Conservation (phyloP, 2,113 vertebrate species). For the Percina caprodes region DNA sequence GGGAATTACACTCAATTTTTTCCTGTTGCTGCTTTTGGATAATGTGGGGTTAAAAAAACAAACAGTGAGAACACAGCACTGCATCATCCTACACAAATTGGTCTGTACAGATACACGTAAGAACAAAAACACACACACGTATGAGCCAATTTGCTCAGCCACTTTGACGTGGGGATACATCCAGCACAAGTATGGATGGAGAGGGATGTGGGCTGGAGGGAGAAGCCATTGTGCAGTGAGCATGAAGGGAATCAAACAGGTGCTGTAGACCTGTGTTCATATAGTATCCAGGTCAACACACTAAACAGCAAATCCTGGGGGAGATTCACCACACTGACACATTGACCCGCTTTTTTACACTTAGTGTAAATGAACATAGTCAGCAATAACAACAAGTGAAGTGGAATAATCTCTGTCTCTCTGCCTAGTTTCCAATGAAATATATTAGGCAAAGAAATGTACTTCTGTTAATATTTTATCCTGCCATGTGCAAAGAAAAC, state of each 20-base stretch:
- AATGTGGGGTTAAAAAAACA: neutral
- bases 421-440: slow-evolving; percentile 25
- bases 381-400: slow-evolving; percentile 53
- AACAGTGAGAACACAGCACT: slow-evolving; percentile 16
- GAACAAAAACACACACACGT: slow-evolving; percentile 8
- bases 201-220: slow-evolving; percentile 10
- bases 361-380: slow-evolving; percentile 71
- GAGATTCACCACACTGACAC: slow-evolving; percentile 68
- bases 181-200: slow-evolving; percentile 6
- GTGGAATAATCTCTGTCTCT: slow-evolving; percentile 51
- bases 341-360: slow-evolving; percentile 76
- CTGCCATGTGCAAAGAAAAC: slow-evolving; percentile 7
- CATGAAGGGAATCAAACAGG: slow-evolving; percentile 75
- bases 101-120: slow-evolving; percentile 39
- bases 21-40: slow-evolving; percentile 3
- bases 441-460: neutral
- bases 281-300: slow-evolving; percentile 73
- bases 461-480: slow-evolving; percentile 3
- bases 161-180: slow-evolving; percentile 49
- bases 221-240: slow-evolving; percentile 31
- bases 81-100: slow-evolving; percentile 52
- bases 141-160: slow-evolving; percentile 12
- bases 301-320: slow-evolving; percentile 53
- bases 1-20: slow-evolving; percentile 71
- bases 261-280: slow-evolving; percentile 56